Evolutionary conservation across 2,888 invertebrate species (phyloP).

Genomic region (Drosophila quinaria): DNA sequence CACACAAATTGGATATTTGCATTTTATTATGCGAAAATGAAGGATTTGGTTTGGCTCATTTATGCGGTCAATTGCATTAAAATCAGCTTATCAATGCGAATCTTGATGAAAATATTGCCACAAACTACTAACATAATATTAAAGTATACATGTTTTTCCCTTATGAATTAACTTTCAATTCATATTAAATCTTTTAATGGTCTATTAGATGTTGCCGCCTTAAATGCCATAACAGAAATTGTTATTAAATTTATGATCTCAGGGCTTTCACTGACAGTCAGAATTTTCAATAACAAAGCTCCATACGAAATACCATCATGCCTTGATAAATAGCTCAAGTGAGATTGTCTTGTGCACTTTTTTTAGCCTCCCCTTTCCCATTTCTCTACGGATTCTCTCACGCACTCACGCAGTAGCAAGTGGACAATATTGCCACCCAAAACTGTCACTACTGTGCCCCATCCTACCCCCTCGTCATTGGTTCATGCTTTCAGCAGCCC

Average conservation of each 20-base stretch:
- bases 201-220: slow-evolving; percentile 25
- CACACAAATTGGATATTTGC: slow-evolving; percentile 57
- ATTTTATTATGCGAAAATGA: slow-evolving; percentile 44
- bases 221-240: slow-evolving; percentile 30
- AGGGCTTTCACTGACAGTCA: slow-evolving; percentile 14
- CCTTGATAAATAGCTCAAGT: slow-evolving; percentile 73
- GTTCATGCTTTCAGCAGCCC: slow-evolving; percentile 50
- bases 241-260: slow-evolving; percentile 41
- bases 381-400: slow-evolving; percentile 16
- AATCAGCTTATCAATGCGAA: slow-evolving; percentile 9
- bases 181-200: slow-evolving; percentile 29
- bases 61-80: slow-evolving; percentile 28
- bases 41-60: slow-evolving; percentile 36
- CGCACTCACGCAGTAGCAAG: slow-evolving; percentile 55
- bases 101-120: background rate
- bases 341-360: slow-evolving; percentile 61
- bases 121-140: background rate
- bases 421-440: slow-evolving; percentile 48
- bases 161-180: background rate
- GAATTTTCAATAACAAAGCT: slow-evolving; percentile 56
- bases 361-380: background rate
- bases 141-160: background rate
- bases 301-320: slow-evolving; percentile 58
- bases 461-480: slow-evolving; percentile 11
- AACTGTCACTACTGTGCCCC: background rate